phyloP scores from a whole-genome alignment of 2,888 invertebrate genomes.

The Drosophila nigricruria region DNA sequence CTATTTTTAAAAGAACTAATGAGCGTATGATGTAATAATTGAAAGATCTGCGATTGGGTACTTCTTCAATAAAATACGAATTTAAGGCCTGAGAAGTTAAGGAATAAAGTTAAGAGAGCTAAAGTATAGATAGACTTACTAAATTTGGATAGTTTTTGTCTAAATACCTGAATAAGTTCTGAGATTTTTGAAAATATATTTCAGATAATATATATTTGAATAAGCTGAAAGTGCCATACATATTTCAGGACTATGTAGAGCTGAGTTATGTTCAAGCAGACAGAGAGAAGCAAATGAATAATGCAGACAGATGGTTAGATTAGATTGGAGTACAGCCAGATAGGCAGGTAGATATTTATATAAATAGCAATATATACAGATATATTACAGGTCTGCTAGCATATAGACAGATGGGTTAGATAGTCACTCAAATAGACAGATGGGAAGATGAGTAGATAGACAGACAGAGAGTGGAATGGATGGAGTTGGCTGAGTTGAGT shows the following conservation, averaged over 20 bases:
- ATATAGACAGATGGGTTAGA: neutral
- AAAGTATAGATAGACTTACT: neutral
- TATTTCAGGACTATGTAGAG: neutral
- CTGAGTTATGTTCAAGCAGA: too few species aligned
- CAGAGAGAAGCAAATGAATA: neutral
- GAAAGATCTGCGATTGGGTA: neutral
- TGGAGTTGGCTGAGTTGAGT: neutral
- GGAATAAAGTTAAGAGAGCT: constrained; percentile 1
- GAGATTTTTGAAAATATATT: too few species aligned
- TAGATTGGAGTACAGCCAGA: neutral
- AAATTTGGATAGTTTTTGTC: neutral
- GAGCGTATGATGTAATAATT: constrained; percentile 40
- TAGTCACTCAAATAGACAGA: neutral
- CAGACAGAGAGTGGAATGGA: neutral
- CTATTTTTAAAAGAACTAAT: constrained; percentile 64
- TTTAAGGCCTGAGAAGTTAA: too few species aligned
- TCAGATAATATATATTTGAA: neutral
- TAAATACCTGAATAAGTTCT: neutral
- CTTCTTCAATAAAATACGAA: neutral
- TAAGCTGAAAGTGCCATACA: neutral
- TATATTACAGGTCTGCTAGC: neutral
- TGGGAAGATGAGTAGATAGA: neutral
- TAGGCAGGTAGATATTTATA: neutral
- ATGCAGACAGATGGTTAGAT: neutral
- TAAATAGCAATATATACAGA: neutral